Conservation (phyloP, 1,140 invertebrate genomes). For the Apis florea region DNA sequence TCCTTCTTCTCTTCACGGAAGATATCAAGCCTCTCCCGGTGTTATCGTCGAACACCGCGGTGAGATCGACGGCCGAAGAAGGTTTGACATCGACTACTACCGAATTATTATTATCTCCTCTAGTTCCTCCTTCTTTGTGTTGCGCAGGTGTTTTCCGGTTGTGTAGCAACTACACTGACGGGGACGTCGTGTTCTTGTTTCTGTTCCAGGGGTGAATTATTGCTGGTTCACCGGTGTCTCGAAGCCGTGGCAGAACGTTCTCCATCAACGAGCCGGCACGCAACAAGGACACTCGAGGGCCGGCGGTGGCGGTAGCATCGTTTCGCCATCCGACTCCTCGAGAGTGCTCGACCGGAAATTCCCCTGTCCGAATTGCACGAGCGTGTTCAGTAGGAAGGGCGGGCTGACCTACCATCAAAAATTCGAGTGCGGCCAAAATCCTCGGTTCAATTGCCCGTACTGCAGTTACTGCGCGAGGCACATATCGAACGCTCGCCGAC, state of each 20-base stretch:
- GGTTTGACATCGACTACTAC: slow-evolving; percentile 24
- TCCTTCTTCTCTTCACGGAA: slow-evolving; percentile 27
- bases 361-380: slow-evolving; percentile 56
- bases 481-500: slow-evolving; percentile 64
- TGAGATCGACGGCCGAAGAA: slow-evolving; percentile 39
- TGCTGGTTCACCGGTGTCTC: slow-evolving; percentile 6
- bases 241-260: not conserved
- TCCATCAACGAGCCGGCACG: not conserved
- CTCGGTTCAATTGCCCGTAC: slow-evolving; percentile 83
- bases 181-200: slow-evolving; percentile 45
- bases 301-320: not conserved
- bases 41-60: not conserved
- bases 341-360: slow-evolving; percentile 19
- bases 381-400: slow-evolving; percentile 60
- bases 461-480: slow-evolving; percentile 72
- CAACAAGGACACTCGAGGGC: not conserved
- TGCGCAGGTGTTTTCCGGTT: not conserved
- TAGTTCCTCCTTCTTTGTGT: slow-evolving; percentile 15
- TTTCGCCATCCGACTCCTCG: not conserved
- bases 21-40: not conserved
- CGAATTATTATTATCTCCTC: not conserved
- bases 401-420: slow-evolving; percentile 82
- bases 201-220: slow-evolving; percentile 58
- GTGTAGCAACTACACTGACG: slow-evolving; percentile 39
- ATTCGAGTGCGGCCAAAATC: slow-evolving; percentile 84